Evolutionary conservation across 2,888 invertebrate genomes (phyloP), one percentile per base, ranked within the genome.

Genomic region (Druceiella hillmani): DNA sequence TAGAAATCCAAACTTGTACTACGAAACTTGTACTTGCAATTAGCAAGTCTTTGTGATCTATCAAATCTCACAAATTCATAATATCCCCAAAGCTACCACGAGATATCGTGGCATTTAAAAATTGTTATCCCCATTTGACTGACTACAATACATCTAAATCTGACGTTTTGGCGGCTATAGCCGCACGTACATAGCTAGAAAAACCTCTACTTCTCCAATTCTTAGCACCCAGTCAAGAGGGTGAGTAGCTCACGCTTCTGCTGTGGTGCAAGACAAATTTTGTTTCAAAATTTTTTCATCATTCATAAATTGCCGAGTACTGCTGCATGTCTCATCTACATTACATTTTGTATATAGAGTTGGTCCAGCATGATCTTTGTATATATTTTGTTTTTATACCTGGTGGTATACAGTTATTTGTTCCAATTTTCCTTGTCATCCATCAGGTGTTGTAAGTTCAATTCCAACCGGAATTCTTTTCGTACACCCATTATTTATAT

Each of bases 301-400:
- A n/a, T 33, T 17, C 27, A 38, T 33, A 28, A 35, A 28, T 30
- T 14, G 30, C 33, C 30, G 31, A 36, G 28, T 24, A 29, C 35
- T 36, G 10, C 20, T 40, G 17, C 36, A 36, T 7, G 31, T 40
- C 17, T 32, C 40, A 36, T 40, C 31, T 17, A 40, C 31, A 17
- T 40, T 36, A 12, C 40, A 26, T 17, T 35, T 39, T 22, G 39
- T 31, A 24, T 39, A 16, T 28, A 34, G 7, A 29, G 39, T 39
- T 11, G 39, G 34, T 15, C 39, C 34, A 28, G 12, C 29, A n/a
- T 16, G 34, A 39, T 39, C 29, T 33, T 15, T 39, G 25, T 34
- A 39, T 12, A 39, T 7, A 39, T 34, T 39, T 34, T 39, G 39
- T 13, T 9, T 13, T 10, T 24, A 16, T 39, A 33, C 33, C 33